Base-by-base conservation (phyloP, 1,140 invertebrate species). In the Drosophila sechellia region DNA sequence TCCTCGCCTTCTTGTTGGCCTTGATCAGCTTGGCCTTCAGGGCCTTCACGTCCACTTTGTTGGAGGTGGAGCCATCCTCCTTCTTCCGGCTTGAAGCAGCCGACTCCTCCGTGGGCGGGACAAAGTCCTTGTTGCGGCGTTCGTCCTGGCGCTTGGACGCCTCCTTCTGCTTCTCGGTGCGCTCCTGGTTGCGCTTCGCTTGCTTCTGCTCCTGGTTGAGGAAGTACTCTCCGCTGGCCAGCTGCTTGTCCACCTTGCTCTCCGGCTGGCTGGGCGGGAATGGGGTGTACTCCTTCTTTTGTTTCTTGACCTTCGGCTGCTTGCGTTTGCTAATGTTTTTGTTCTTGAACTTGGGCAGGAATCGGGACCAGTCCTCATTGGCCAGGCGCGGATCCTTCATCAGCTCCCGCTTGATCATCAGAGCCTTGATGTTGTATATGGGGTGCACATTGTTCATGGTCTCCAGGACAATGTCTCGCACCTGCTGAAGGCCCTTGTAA, bases 391-490 rank as follows among this genome's bases (percentile, higher is more conserved):
- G 96, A 94, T 99, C 97, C 92, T 97, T 99, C 63, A 96, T 95
- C 22, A 99, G 93, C 93, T 99, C 98, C 83, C 95, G 94, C 92
- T 99, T 99, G 48, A 99, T 99, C 98, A 99, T 99, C 11, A 99
- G 92, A 15, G 97, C 96, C 93, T 99, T 99, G 0, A 99, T 98
- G 89, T 99, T 99, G 91, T 99, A 99, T 91, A 99, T 98, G n/a
- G 99, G 99, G 94, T 99, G 99, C 65, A 99, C 95, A 92, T 99
- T 99, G 89, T 98, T 98, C 98, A 99, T 99, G 3, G 98, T 99
- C 81, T 99, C 98, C 91, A 97, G 96, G 5, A 98, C 97, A 83
- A 99, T 97, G 89, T 96, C 95, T 70, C 98, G 93, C 0, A 98
- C 97, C 92, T 99, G 97, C 80, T 97, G 95, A 5, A 99, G 92